Conservation (phyloP, 2,888 invertebrate genomes). For the Heteromyza rotundicornis region DNA sequence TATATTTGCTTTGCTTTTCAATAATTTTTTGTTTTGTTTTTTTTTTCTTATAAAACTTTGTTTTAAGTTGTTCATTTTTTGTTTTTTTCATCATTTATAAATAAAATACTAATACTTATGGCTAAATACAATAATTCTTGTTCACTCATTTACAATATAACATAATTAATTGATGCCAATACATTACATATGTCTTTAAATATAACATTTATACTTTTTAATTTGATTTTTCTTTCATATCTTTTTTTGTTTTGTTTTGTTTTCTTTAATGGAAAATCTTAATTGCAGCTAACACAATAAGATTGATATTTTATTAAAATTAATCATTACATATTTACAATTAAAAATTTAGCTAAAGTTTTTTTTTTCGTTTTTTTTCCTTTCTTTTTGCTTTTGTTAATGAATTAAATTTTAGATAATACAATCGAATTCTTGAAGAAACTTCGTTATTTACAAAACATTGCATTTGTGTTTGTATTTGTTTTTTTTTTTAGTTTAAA, state of each 20-base stretch:
- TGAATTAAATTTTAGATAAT: slow-evolving; percentile 4
- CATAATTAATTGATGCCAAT: background rate
- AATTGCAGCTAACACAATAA: slow-evolving; percentile 34
- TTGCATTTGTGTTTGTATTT: slow-evolving; percentile 27
- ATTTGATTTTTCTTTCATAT: background rate
- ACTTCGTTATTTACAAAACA: slow-evolving; percentile 17
- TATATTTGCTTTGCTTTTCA: slow-evolving; percentile 25
- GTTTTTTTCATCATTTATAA: slow-evolving; percentile 49
- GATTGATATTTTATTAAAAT: slow-evolving; percentile 14
- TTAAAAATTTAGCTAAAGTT: slow-evolving; percentile 26
- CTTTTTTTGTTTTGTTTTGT: background rate
- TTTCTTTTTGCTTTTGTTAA: background rate
- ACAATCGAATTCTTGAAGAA: slow-evolving; percentile 18
- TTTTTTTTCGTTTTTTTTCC: slow-evolving; percentile 16
- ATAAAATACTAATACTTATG: slow-evolving; percentile 58
- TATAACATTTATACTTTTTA: slow-evolving; percentile 2
- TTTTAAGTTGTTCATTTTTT: slow-evolving; percentile 51
- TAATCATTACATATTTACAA: slow-evolving; percentile 5
- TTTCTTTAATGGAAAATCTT: slow-evolving; percentile 21
- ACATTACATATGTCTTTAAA: slow-evolving; percentile 21
- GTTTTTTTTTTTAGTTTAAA: slow-evolving; percentile 14
- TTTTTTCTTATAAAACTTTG: slow-evolving; percentile 54
- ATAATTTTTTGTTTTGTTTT: slow-evolving; percentile 28
- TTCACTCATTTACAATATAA: slow-evolving; percentile 35
- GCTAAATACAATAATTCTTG: slow-evolving; percentile 52